Evolutionary conservation across 2,888 invertebrate species (phyloP).

Genomic region (Adelphocoris suturalis): DNA sequence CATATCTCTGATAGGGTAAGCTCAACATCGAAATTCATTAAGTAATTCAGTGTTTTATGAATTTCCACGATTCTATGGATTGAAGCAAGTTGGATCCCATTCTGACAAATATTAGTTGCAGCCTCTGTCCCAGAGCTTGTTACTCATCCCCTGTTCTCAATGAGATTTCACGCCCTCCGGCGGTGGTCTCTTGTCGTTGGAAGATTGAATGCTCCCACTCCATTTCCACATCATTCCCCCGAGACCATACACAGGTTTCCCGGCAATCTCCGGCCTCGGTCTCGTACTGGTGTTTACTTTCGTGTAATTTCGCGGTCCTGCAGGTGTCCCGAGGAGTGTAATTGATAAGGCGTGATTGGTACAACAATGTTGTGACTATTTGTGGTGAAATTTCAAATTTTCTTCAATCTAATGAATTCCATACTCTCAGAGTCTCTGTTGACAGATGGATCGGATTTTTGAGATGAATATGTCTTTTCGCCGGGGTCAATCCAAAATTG

Average conservation of each 20-base stretch:
- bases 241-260: slow-evolving; percentile 22
- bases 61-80: background rate
- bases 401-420: too few species aligned
- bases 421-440: too few species aligned
- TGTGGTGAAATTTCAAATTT: too few species aligned
- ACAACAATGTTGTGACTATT: too few species aligned
- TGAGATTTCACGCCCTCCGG: slow-evolving; percentile 26
- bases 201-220: slow-evolving; percentile 39
- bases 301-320: background rate
- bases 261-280: slow-evolving; percentile 3
- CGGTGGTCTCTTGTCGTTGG: background rate
- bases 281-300: background rate
- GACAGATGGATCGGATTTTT: too few species aligned
- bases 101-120: background rate
- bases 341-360: background rate
- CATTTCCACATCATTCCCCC: slow-evolving; percentile 23
- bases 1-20: background rate
- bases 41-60: background rate
- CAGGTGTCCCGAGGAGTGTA: background rate
- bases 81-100: background rate
- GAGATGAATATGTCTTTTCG: too few species aligned
- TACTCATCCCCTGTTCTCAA: slow-evolving; percentile 20
- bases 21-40: background rate
- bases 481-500: too few species aligned
- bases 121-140: slow-evolving; percentile 16